Conservation (phyloP, 30 jellyfish, hydroid and myxozoan genomes). For the Cassiopea andromeda region DNA sequence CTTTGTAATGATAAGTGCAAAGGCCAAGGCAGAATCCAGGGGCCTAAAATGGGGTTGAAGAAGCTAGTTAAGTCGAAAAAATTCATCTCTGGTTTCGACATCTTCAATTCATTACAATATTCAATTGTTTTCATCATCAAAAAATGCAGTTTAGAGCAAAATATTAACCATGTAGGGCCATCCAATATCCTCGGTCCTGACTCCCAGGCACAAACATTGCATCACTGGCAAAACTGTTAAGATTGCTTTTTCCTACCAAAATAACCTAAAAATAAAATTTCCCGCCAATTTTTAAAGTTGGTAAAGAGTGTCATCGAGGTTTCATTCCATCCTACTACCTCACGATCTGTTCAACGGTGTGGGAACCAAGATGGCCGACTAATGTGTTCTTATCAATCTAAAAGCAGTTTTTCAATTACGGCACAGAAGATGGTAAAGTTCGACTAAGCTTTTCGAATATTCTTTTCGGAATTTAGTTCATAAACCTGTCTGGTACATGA, state of each 20-base stretch:
- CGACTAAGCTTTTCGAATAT: neutral
- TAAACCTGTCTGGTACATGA: neutral
- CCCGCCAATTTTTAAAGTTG: constrained; percentile 61
- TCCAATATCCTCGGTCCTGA: neutral
- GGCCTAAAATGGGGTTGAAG: too few species aligned
- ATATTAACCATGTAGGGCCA: neutral
- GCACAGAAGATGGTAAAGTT: neutral
- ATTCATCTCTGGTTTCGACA: too few species aligned
- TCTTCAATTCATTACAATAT: too few species aligned
- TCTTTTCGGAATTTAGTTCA: neutral
- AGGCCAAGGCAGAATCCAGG: too few species aligned
- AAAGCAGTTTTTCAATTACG: neutral
- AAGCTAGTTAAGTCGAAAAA: too few species aligned
- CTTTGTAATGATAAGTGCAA: too few species aligned
- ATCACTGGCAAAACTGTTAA: neutral
- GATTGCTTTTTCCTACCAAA: neutral
- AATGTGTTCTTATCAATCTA: neutral
- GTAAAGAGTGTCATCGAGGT: constrained; percentile 1
- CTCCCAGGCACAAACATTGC: neutral
- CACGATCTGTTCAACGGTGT: neutral
- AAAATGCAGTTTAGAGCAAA: too few species aligned
- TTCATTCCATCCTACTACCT: neutral
- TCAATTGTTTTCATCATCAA: too few species aligned
- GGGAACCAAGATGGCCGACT: constrained; percentile 47
- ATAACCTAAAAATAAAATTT: neutral